phyloP scores from a whole-genome alignment of 2,797 vertebrate species.

The Emydoidea blandingii region DNA sequence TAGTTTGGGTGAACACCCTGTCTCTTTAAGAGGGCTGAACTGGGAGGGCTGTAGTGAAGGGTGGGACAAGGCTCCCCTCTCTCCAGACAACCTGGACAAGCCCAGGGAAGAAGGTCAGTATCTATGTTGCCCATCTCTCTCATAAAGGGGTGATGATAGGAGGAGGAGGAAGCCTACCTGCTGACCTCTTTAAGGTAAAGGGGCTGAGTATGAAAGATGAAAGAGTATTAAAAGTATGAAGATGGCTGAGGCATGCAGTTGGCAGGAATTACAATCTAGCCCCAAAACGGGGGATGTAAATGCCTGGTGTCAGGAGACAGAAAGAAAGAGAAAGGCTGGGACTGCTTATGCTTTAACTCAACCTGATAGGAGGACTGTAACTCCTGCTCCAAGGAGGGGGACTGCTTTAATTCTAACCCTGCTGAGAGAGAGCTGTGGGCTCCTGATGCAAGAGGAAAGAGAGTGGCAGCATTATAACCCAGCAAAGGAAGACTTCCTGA shows the following conservation, averaged over 20 bases:
- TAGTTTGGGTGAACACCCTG: not conserved
- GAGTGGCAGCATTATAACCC: no score
- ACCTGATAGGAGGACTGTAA: no score
- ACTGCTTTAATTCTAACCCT: no score
- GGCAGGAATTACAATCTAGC: no score
- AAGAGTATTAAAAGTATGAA: no score
- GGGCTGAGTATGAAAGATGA: not conserved
- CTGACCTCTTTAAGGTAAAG: not conserved
- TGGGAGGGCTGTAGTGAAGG: not conserved
- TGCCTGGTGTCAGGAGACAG: no score
- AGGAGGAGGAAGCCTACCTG: not conserved
- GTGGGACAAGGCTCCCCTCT: not conserved
- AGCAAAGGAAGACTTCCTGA: no score
- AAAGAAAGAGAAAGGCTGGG: not conserved
- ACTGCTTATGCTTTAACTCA: not conserved
- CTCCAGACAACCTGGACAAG: not conserved
- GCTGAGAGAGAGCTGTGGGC: no score
- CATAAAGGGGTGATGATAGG: not conserved
- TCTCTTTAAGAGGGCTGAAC: not conserved
- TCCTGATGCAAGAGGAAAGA: no score
- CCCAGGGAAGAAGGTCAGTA: not conserved
- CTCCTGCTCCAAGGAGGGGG: no score
- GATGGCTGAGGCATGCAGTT: no score
- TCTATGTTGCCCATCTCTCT: not conserved
- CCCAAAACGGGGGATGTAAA: no score